These are phyloP conservation scores for Dromaius novaehollandiae DNA, from an alignment of 2,113 vertebrate species.

Conservation along the genomic window DNA sequence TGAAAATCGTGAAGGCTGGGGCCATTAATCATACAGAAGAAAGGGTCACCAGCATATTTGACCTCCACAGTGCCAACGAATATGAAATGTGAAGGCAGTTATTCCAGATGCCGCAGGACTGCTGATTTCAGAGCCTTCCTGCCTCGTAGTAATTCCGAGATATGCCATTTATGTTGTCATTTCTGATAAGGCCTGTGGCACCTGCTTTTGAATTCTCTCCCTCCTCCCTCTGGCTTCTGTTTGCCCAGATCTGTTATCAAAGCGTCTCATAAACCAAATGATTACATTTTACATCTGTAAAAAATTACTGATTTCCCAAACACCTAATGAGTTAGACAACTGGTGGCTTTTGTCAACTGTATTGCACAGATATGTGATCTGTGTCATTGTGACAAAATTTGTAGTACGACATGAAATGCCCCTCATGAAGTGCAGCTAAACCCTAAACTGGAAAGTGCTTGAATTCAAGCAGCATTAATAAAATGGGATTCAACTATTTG, in stretches of 20 bases:
- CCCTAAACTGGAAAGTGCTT: not conserved
- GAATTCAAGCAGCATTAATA: not conserved
- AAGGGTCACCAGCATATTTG: not conserved
- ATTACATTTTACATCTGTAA: not conserved
- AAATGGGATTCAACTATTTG: not conserved
- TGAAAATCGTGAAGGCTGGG: not conserved
- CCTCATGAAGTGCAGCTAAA: not conserved
- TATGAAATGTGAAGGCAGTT: conserved; percentile 2
- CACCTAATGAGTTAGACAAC: not conserved
- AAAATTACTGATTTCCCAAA: not conserved
- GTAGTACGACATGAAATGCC: not conserved
- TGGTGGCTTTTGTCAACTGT: not conserved
- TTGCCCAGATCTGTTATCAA: not conserved
- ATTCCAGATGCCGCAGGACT: not conserved
- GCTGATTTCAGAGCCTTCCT: not conserved
- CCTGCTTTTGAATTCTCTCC: not conserved
- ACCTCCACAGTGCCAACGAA: not conserved
- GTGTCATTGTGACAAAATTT: not conserved
- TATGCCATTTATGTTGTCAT: not conserved
- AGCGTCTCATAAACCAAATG: not conserved
- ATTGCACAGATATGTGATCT: not conserved
- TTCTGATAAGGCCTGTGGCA: not conserved
- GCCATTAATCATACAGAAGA: not conserved
- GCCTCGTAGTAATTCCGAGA: not conserved
- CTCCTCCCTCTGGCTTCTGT: not conserved